Percentiles rank a stretch among this genome's conserved stretches.
These are phyloP conservation scores for Heteronetta atricapilla DNA, from an alignment of 2,113 vertebrate species.

Conservation along the genomic window DNA sequence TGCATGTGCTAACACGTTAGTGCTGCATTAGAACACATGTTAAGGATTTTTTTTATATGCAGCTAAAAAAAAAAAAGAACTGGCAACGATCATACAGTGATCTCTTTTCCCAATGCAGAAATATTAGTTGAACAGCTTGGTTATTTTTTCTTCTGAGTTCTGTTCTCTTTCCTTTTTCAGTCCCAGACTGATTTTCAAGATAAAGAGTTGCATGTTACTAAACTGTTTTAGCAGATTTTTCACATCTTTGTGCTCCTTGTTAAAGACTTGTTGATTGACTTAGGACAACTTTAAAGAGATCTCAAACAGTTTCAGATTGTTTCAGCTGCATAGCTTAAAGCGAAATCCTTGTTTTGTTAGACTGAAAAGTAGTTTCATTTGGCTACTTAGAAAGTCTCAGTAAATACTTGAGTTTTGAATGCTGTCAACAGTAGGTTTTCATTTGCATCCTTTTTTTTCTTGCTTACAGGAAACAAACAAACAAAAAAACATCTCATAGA, in stretches of 20 bases:
- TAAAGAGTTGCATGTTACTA: neutral
- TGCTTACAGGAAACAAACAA: neutral
- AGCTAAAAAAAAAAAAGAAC: neutral
- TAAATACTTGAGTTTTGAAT: neutral
- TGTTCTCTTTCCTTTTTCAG: neutral
- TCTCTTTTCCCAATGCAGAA: neutral
- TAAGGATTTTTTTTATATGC: neutral
- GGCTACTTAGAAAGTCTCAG: neutral
- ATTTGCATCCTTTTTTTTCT: neutral
- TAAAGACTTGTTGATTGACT: neutral
- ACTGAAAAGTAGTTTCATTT: neutral
- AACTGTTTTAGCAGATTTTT: neutral
- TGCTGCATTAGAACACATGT: neutral
- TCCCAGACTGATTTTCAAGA: neutral
- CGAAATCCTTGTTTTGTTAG: neutral
- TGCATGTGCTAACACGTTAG: neutral
- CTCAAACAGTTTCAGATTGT: neutral
- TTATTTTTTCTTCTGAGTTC: neutral
- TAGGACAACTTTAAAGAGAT: neutral
- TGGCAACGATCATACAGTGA: neutral
- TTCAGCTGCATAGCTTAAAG: neutral
- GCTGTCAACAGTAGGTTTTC: neutral
- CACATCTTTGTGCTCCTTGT: neutral
- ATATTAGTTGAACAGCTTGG: neutral
- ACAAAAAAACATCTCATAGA: neutral